Evolutionary conservation across 2,888 invertebrate species (phyloP).

Genomic region (Stratiomys singularior): DNA sequence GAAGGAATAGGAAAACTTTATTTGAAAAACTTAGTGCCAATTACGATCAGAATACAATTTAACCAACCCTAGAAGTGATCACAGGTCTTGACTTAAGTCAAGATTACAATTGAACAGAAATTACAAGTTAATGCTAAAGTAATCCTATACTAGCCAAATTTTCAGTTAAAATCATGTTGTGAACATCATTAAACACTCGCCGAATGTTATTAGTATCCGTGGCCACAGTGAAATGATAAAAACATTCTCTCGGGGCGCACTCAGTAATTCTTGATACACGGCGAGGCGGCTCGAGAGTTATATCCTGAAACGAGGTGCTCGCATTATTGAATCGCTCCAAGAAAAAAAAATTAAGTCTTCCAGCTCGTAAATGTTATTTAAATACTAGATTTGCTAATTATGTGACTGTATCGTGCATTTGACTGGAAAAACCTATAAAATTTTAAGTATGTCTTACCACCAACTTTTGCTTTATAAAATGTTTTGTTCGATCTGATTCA

Average conservation of each 20-base stretch:
- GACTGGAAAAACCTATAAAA: neutral
- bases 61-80: no score
- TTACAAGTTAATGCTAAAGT: constrained; percentile 46
- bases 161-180: constrained; percentile 71
- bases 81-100: no score
- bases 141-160: constrained; percentile 66
- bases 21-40: no score
- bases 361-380: no score
- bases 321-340: neutral
- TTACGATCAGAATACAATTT: no score
- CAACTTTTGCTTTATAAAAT: constrained; percentile 76
- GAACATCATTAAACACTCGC: constrained; percentile 78
- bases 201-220: constrained; percentile 80
- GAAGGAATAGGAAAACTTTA: no score
- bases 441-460: constrained; percentile 67
- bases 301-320: constrained; percentile 66
- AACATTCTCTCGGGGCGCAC: constrained; percentile 70
- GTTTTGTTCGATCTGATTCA: constrained; percentile 74
- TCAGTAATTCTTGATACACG: constrained; percentile 63
- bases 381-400: no score
- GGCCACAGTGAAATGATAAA: constrained; percentile 79
- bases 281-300: constrained; percentile 68
- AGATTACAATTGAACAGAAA: no score
- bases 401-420: no score
- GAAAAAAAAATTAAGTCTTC: no score